phyloP scores from a whole-genome alignment of 2,888 invertebrate genomes.

The Malthinus flaveolus region DNA sequence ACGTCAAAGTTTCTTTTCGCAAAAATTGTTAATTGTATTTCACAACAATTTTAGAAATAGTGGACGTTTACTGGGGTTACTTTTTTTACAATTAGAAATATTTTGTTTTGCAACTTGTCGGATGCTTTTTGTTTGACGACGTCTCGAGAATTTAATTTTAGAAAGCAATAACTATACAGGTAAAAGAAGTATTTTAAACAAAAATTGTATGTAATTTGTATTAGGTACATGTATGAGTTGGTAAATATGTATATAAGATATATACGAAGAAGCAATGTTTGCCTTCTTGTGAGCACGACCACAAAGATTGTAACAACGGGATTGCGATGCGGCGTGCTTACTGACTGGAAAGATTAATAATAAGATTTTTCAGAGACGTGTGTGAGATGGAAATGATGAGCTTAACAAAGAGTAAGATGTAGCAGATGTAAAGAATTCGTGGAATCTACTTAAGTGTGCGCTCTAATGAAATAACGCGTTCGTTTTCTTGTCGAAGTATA shows the following conservation, averaged over 20 bases:
- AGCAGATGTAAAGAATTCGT: conserved; percentile 39
- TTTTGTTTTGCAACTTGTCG: too few species aligned
- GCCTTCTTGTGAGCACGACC: conserved; percentile 38
- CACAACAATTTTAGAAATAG: too few species aligned
- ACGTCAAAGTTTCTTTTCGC: too few species aligned
- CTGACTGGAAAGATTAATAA: conserved; percentile 53
- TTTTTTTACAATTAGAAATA: too few species aligned
- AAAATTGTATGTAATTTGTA: conserved; percentile 7
- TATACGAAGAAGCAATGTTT: conserved; percentile 39
- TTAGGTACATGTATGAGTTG: conserved; percentile 8
- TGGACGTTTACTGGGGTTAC: too few species aligned
- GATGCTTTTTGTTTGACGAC: too few species aligned
- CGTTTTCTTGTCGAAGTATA: conserved; percentile 39
- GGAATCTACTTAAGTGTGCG: conserved; percentile 47
- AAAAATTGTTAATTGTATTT: too few species aligned
- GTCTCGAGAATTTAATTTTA: too few species aligned
- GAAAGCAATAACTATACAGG: too few species aligned
- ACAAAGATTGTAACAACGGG: conserved; percentile 45
- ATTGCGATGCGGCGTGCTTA: conserved; percentile 47
- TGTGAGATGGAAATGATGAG: conserved; percentile 51
- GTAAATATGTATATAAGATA: conserved; percentile 37
- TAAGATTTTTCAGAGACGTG: conserved; percentile 51
- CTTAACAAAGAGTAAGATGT: conserved; percentile 43
- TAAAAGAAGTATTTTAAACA: neutral
- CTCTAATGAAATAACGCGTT: conserved; percentile 50